Conservation (phyloP, 2,113 vertebrate genomes). For the Serilophus lunatus region DNA sequence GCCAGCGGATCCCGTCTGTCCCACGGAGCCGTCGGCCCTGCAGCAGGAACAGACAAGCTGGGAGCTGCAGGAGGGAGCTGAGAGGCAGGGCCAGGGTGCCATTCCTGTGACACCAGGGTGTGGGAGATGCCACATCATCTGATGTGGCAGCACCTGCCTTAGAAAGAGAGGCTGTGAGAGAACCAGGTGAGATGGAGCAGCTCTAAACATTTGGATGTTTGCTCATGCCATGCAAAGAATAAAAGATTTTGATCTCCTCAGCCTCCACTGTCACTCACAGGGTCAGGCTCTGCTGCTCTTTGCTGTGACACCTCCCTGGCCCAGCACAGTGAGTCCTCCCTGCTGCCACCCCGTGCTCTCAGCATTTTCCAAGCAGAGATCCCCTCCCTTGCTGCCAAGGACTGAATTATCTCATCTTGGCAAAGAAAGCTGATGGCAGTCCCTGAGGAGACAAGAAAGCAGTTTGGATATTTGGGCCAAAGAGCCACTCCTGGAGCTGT, state of each 20-base stretch:
- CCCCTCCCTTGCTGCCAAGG: not conserved
- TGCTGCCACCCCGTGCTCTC: not conserved
- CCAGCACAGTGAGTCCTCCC: fast-evolving
- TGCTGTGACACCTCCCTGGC: not conserved
- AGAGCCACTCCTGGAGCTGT: not conserved
- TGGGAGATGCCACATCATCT: not conserved
- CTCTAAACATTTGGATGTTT: not conserved
- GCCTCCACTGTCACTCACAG: not conserved
- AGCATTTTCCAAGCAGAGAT: not conserved
- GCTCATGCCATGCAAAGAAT: not conserved
- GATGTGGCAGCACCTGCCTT: not conserved
- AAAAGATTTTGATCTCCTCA: not conserved
- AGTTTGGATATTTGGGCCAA: not conserved
- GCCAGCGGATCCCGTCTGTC: slow-evolving; percentile 44
- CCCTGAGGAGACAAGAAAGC: not conserved
- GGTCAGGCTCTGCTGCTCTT: not conserved
- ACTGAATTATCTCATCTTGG: not conserved
- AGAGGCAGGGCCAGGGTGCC: fast-evolving
- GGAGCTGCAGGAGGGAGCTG: not conserved
- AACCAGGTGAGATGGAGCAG: fast-evolving
- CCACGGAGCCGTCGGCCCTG: slow-evolving; percentile 73
- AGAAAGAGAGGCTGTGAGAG: not conserved
- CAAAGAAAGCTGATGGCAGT: not conserved
- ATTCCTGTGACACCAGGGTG: not conserved
- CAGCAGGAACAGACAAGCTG: not conserved